Base-by-base conservation (phyloP, 1,140 invertebrate genomes). In the Oscheius sp. region DNA sequence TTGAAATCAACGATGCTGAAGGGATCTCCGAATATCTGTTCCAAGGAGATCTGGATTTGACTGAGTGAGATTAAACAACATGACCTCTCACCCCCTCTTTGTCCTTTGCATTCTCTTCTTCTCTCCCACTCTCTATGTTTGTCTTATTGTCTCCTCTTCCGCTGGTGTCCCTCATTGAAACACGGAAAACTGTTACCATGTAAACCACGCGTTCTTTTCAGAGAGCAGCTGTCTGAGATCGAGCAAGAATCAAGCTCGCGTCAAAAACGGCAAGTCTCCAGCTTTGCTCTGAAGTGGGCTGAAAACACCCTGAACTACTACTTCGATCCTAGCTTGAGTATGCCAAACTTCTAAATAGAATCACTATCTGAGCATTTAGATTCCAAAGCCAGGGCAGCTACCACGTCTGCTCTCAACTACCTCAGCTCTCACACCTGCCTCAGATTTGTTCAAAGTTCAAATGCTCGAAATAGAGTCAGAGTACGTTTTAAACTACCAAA, bases 371-470 rank as follows among this genome's bases (percentile, higher is more conserved):
- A 13, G 7, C 4, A 20, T 4, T 26, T 55, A 55, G 49, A 26
- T 55, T 4, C 7, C 4, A 7, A 26, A 13, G 49, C 28, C 7
- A 55, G 49, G 28, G 28, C 7, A 7, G 15, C 49, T 7, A 32
- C 35, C 7, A 34, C 61, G 10, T 26, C 36, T 15, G 61, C 61
- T n/a, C 36, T 32, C 7, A 26, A 10, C 0, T 34, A 32, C 36
- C 15, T 63, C 32, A 10, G 10, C 10, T 7, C 7, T 7, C 15
- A 42, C 0, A 63, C 61, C 31, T 63, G 61, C 29, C 18, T 63
- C 10, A 63, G 35, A 13, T 63, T 63, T 63, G 31, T 63, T 10
- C 61, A 63, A 32, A 63, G 61, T 32, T 34, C 61, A 18, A 63
- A 26, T 63, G 61, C 61, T 26, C 15, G 15, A n/a, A 63, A 63